Conservation (phyloP, 2,888 invertebrate species). For the Drosophila sordidapex region DNA sequence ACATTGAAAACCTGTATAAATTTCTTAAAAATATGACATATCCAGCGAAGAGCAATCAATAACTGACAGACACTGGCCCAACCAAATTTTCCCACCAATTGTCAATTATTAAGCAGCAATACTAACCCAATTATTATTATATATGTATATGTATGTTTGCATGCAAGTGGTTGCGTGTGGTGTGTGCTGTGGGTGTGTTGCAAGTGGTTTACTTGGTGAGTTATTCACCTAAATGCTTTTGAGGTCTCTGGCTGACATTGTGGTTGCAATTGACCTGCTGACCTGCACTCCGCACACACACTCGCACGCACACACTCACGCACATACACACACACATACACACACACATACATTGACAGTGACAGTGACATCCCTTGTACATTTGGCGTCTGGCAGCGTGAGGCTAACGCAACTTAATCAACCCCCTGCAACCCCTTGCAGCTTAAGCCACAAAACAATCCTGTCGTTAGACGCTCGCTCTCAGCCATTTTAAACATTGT, state of each 20-base stretch:
- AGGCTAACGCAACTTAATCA: conserved; percentile 8
- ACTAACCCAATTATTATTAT: conserved; percentile 64
- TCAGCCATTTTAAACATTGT: conserved; percentile 75
- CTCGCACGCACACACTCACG: neutral
- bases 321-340: neutral
- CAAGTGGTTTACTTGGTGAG: conserved; percentile 29
- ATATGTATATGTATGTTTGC: conserved; percentile 5
- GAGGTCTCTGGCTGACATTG: conserved; percentile 69
- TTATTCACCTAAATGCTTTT: conserved; percentile 52
- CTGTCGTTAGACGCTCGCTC: conserved; percentile 46
- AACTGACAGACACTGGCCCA: conserved; percentile 68
- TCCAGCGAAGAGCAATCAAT: conserved; percentile 72
- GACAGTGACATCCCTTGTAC: conserved; percentile 5
- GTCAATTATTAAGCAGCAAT: conserved; percentile 65
- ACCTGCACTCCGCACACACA: conserved; percentile 51
- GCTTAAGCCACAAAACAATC: neutral
- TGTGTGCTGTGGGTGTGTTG: conserved; percentile 13
- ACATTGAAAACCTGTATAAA: conserved; percentile 53
- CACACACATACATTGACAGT: conserved; percentile 1
- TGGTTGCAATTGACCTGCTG: conserved; percentile 78
- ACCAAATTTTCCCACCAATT: conserved; percentile 79
- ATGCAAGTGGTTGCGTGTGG: neutral
- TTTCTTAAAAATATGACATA: conserved; percentile 36
- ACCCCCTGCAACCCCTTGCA: neutral
- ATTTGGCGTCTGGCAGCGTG: conserved; percentile 13